These are phyloP conservation scores for Hyphantria cunea DNA, from an alignment of 1,140 invertebrate genomes.

Conservation along the genomic window DNA sequence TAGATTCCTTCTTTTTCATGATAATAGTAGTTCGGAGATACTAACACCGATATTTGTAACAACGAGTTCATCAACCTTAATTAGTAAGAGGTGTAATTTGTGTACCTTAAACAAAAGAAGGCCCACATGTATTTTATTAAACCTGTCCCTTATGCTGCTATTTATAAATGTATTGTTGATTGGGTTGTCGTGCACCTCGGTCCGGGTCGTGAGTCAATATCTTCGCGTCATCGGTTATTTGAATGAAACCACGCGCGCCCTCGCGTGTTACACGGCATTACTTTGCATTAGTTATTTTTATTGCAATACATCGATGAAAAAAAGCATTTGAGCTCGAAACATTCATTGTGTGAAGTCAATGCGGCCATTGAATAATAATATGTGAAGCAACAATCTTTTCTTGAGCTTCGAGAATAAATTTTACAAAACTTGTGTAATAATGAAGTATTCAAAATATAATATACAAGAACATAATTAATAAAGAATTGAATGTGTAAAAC, in stretches of 20 bases:
- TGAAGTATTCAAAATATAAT: no score
- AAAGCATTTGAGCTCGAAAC: conserved; percentile 36
- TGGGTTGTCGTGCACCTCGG: conserved; percentile 38
- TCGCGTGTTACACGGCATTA: conserved; percentile 70
- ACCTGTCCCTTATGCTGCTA: conserved; percentile 2
- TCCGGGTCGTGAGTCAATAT: conserved; percentile 53
- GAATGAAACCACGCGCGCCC: conserved; percentile 59
- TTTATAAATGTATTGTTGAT: conserved; percentile 37
- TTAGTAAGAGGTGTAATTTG: no score
- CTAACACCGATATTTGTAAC: no score
- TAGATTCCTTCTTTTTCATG: no score
- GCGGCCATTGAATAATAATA: background rate
- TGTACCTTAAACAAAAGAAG: background rate
- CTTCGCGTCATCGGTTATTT: conserved; percentile 63
- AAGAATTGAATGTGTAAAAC: no score
- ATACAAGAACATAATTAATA: no score
- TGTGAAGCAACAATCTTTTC: no score
- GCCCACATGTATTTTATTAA: background rate
- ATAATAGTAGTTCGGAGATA: no score
- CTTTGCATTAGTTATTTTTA: conserved; percentile 41
- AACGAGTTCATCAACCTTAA: no score
- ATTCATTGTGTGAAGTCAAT: conserved; percentile 21
- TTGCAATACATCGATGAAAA: conserved; percentile 34
- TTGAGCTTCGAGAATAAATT: no score
- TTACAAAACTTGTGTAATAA: no score